Percentiles rank a stretch among this genome's conserved stretches.
phyloP scores from a whole-genome alignment of 2,888 invertebrate genomes.

The Lottia gigantea region DNA sequence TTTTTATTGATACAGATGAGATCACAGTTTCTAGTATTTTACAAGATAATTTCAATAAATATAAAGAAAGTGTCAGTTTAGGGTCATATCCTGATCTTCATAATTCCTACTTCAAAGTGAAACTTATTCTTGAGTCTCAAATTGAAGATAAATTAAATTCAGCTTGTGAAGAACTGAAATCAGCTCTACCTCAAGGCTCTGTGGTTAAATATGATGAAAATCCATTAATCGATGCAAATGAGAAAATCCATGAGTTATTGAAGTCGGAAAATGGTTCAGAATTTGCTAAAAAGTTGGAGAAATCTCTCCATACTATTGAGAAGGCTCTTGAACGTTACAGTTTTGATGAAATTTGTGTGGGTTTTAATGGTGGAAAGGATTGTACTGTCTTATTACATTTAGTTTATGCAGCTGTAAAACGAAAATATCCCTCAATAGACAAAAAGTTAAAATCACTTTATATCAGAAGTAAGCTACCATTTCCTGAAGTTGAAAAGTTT shows the following conservation, averaged over 20 bases:
- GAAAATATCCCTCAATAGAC: conserved; percentile 53
- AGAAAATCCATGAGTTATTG: conserved; percentile 52
- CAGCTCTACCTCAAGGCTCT: conserved; percentile 65
- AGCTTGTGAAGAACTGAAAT: conserved; percentile 65
- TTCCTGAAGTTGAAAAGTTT: conserved; percentile 86
- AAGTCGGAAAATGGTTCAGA: conserved; percentile 28
- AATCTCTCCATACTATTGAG: conserved; percentile 65
- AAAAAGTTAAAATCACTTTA: conserved; percentile 78
- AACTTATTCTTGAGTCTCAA: conserved; percentile 71
- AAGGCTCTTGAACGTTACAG: conserved; percentile 65
- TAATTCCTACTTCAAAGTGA: conserved; percentile 71
- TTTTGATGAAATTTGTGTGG: conserved; percentile 84
- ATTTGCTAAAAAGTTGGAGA: conserved; percentile 43
- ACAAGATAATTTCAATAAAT: conserved; percentile 70
- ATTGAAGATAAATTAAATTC: conserved; percentile 61
- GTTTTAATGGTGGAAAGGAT: conserved; percentile 99
- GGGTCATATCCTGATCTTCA: conserved; percentile 74
- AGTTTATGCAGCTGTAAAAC: conserved; percentile 71
- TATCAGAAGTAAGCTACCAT: conserved; percentile 82
- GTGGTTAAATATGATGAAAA: conserved; percentile 70
- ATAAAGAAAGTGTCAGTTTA: conserved; percentile 70
- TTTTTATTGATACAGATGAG: conserved; percentile 67
- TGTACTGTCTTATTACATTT: conserved; percentile 91
- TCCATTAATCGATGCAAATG: conserved; percentile 62
- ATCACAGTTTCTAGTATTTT: conserved; percentile 68